A percentile compares a stretch with the other conserved stretches of the same genome.
Conservation (phyloP, 2,797 vertebrate species). For the Darevskia mixta region DNA sequence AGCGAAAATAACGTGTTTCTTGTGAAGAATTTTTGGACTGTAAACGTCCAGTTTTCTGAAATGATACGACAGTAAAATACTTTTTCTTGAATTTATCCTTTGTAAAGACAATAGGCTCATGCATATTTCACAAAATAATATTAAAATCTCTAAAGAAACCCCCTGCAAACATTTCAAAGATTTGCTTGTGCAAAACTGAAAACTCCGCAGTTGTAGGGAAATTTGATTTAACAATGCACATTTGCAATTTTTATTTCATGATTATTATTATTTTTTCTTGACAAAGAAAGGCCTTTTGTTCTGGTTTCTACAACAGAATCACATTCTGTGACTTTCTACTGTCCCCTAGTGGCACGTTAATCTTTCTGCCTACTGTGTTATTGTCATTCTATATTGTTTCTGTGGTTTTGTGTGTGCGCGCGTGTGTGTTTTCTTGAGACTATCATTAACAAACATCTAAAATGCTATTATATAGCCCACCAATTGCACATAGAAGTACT, state of each 20-base stretch:
- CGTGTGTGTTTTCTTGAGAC: slow-evolving; percentile 76
- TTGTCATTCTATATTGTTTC: slow-evolving; percentile 71
- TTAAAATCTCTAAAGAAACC: slow-evolving; percentile 68
- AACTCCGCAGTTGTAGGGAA: slow-evolving; percentile 64
- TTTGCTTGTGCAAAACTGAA: slow-evolving; percentile 70
- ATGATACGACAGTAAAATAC: slow-evolving; percentile 67
- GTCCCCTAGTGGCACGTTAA: slow-evolving; percentile 95
- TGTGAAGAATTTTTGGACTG: slow-evolving; percentile 43
- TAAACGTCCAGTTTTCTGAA: slow-evolving; percentile 65
- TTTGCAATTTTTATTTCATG: slow-evolving; percentile 61
- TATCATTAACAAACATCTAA: slow-evolving; percentile 94
- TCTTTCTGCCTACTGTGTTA: slow-evolving; percentile 78
- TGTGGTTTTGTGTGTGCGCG: slow-evolving; percentile 54
- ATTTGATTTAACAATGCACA: slow-evolving; percentile 75
- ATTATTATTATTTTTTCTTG: slow-evolving; percentile 54
- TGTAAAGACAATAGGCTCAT: slow-evolving; percentile 60
- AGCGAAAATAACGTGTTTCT: slow-evolving; percentile 38
- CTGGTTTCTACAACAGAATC: slow-evolving; percentile 83
- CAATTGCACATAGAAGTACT: slow-evolving; percentile 75
- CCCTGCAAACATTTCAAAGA: slow-evolving; percentile 62
- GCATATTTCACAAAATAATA: slow-evolving; percentile 61
- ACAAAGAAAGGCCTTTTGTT: slow-evolving; percentile 98
- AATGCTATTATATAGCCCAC: slow-evolving; percentile 82
- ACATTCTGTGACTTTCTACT: slow-evolving; percentile 97
- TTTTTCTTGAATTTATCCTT: slow-evolving; percentile 71